phyloP scores from a whole-genome alignment of 1,140 invertebrate species.

The Probaryconus sp. region DNA sequence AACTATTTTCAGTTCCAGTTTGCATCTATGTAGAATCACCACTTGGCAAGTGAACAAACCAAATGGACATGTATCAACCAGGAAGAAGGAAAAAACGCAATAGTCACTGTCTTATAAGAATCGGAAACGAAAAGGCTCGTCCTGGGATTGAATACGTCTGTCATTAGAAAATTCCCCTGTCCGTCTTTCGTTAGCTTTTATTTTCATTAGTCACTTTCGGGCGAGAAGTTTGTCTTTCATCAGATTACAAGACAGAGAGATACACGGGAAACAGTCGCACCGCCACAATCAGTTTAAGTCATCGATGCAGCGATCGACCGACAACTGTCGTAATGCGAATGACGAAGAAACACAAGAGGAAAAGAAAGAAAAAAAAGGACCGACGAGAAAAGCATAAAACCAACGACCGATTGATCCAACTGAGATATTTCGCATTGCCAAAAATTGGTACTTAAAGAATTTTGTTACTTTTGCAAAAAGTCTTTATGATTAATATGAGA shows the following conservation, averaged over 20 bases:
- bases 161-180: background rate
- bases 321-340: slow-evolving; percentile 5
- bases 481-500: no score
- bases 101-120: background rate
- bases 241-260: background rate
- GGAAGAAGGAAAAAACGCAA: slow-evolving; percentile 12
- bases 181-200: no score
- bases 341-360: slow-evolving; percentile 6
- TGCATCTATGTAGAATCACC: no score
- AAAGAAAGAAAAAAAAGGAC: slow-evolving; percentile 6
- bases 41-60: no score
- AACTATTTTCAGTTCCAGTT: no score
- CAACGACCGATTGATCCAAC: background rate
- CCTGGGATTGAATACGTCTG: background rate
- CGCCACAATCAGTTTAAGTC: slow-evolving; percentile 9
- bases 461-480: no score
- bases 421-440: background rate
- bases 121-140: background rate
- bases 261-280: slow-evolving; percentile 4
- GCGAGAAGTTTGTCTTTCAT: no score
- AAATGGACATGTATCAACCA: slow-evolving; percentile 8
- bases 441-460: no score
- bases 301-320: background rate
- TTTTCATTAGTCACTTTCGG: no score
- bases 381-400: background rate